A percentile compares a stretch with the other conserved stretches of the same genome.
phyloP scores from a whole-genome alignment of 2,888 invertebrate genomes.

The Caenorhabditis sp. region DNA sequence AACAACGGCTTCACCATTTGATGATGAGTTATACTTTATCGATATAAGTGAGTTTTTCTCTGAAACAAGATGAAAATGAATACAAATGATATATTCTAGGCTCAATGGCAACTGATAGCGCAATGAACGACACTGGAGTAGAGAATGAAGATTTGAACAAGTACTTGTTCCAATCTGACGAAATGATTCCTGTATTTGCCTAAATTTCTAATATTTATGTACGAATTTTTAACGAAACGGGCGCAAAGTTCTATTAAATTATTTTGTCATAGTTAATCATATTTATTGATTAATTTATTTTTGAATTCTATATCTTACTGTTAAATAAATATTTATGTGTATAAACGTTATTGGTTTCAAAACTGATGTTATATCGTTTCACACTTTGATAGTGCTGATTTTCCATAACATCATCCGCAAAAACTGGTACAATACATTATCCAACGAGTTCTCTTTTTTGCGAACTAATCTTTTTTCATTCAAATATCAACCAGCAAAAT shows the following conservation, averaged over 20 bases:
- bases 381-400: too few relatives aligned
- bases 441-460: too few relatives aligned
- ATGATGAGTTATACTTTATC: constrained; percentile 59
- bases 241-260: constrained; percentile 3
- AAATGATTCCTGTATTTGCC: constrained; percentile 56
- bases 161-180: constrained; percentile 57
- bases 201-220: constrained; percentile 16
- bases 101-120: constrained; percentile 42
- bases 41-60: constrained; percentile 50
- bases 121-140: constrained; percentile 44
- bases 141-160: constrained; percentile 52
- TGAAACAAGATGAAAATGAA: background rate
- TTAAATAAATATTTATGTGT: too few relatives aligned
- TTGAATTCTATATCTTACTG: too few relatives aligned
- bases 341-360: too few relatives aligned
- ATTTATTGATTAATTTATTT: constrained; percentile 5
- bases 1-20: constrained; percentile 40
- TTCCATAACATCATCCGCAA: too few relatives aligned
- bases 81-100: constrained; percentile 19
- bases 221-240: background rate
- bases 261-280: background rate
- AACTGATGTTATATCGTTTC: too few relatives aligned
- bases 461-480: too few relatives aligned
- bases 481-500: background rate
- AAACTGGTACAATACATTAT: too few relatives aligned